Evolutionary conservation across 2,888 invertebrate genomes (phyloP).

Genomic region (Sarcophaga variegata): DNA sequence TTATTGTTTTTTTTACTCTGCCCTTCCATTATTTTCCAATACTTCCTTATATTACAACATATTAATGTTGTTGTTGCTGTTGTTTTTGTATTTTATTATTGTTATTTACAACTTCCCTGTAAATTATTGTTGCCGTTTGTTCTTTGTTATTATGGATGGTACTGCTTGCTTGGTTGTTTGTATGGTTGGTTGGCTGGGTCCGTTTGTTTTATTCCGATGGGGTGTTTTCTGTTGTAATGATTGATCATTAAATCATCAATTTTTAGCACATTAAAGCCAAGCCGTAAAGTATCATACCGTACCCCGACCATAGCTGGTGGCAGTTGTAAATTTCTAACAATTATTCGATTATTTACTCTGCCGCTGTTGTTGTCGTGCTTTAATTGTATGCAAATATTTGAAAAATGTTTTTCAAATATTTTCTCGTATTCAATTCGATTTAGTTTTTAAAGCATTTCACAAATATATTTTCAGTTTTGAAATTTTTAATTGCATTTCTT

Average conservation of each 20-base stretch:
- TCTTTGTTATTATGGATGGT: no score
- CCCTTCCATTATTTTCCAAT: not conserved
- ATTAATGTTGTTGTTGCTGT: not conserved
- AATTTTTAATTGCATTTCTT: no score
- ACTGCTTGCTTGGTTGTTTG: no score
- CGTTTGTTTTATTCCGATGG: no score
- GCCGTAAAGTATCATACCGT: not conserved
- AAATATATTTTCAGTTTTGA: no score
- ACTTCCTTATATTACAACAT: no score
- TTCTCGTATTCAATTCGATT: no score
- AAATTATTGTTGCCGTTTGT: constrained; percentile 12
- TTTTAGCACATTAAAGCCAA: constrained; percentile 38
- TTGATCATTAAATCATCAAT: constrained; percentile 49
- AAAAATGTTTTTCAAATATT: no score
- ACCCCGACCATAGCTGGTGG: not conserved
- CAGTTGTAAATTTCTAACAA: not conserved
- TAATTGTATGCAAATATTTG: no score
- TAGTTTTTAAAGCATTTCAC: no score
- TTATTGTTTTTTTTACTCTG: not conserved
- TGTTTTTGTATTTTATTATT: not conserved
- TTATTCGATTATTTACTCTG: not conserved
- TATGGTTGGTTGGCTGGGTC: no score
- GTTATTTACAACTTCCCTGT: constrained; percentile 21
- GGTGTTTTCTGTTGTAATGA: constrained; percentile 27
- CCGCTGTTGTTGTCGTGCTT: not conserved